These are phyloP conservation scores for Tuberolachnus salignus DNA, from an alignment of 2,888 invertebrate species.

Conservation along the genomic window DNA sequence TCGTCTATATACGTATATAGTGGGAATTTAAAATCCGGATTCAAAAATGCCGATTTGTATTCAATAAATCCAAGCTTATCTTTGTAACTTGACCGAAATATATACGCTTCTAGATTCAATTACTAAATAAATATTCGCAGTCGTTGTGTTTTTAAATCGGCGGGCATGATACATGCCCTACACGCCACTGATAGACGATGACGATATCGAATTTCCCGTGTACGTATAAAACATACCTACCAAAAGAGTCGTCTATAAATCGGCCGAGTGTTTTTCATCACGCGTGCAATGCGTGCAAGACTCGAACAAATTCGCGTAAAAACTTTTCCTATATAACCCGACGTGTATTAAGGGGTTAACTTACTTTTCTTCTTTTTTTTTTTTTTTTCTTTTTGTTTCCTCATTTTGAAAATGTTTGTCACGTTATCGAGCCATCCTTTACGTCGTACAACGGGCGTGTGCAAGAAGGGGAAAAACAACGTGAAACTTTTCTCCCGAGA, in stretches of 20 bases:
- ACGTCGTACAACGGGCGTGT: neutral
- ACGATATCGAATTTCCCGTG: neutral
- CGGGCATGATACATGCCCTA: too few relatives aligned
- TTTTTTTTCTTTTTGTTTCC: slow-evolving; percentile 17
- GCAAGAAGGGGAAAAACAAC: slow-evolving; percentile 29
- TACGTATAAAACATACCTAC: neutral
- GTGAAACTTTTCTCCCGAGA: slow-evolving; percentile 53
- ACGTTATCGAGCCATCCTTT: slow-evolving; percentile 47
- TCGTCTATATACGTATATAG: too few relatives aligned
- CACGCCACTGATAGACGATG: too few relatives aligned
- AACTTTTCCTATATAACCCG: slow-evolving; percentile 34
- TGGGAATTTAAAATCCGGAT: too few relatives aligned
- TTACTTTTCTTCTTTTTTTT: slow-evolving; percentile 14
- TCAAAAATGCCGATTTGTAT: too few relatives aligned
- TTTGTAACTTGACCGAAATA: too few relatives aligned
- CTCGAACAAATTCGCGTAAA: neutral
- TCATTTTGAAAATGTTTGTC: slow-evolving; percentile 51
- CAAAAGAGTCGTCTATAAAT: slow-evolving; percentile 19
- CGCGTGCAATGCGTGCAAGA: slow-evolving; percentile 7
- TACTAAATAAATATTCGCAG: too few relatives aligned
- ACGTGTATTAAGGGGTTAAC: slow-evolving; percentile 33
- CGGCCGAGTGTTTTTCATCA: slow-evolving; percentile 27
- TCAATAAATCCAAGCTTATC: too few relatives aligned
- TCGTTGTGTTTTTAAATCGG: too few relatives aligned
- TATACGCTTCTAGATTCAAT: too few relatives aligned